Evolutionary conservation across 2,113 vertebrate genomes (phyloP).

Genomic region (Edolisoma coerulescens): DNA sequence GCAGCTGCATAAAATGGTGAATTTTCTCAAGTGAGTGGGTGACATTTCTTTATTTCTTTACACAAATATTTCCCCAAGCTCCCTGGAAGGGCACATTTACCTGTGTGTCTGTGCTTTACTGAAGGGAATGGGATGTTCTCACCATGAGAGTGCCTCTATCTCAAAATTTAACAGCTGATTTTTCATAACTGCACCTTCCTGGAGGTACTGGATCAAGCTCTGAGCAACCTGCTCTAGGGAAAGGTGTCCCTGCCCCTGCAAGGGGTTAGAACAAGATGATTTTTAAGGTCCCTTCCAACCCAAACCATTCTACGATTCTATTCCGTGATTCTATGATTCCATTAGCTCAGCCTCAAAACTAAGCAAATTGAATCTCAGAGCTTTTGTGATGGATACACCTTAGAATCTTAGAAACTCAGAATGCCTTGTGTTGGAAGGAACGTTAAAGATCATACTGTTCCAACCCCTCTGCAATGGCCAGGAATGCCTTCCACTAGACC

Average conservation of each 20-base stretch:
- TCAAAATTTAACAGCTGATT: not conserved
- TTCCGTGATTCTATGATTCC: not conserved
- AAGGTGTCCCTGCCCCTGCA: not conserved
- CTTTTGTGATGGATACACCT: not conserved
- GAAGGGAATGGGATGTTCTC: not conserved
- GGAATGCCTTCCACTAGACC: not conserved
- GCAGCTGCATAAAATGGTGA: not conserved
- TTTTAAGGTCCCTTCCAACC: not conserved
- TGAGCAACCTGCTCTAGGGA: not conserved
- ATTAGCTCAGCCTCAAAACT: not conserved
- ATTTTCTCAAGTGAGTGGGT: not conserved
- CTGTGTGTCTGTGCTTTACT: not conserved
- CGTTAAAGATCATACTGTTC: not conserved
- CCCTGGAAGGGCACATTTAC: not conserved
- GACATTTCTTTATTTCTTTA: not conserved
- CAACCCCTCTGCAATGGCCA: not conserved
- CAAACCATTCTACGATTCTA: not conserved
- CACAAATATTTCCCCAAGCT: not conserved
- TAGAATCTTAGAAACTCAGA: not conserved
- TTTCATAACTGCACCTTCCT: not conserved
- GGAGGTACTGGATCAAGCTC: not conserved
- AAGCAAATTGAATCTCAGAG: not conserved
- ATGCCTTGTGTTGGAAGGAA: not conserved
- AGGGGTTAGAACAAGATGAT: not conserved
- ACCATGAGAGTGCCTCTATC: fast-evolving